Base-by-base conservation (phyloP, 2,797 vertebrate species). In the Anisognathus igniventris region DNA sequence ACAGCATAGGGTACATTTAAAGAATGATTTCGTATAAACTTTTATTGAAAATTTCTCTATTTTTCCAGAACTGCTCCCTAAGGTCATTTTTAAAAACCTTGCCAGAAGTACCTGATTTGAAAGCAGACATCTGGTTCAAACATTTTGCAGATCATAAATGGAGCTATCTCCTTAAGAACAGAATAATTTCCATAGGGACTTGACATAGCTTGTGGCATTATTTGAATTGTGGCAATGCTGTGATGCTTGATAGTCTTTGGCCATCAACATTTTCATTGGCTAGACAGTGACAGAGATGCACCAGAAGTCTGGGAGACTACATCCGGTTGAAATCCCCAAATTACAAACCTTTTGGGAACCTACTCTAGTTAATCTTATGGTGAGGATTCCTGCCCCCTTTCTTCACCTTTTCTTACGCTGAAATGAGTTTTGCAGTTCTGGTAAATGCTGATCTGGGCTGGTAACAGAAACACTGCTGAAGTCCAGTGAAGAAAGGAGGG, bases 101-200 rank as follows among this genome's bases (percentile, higher is more conserved):
- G 62, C 68, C 86, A 85, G 92, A 96, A 96, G 71, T 60, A 95
- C 76, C 78, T 96, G 76, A 90, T 92, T 93, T 94, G 67, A 97
- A 72, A 86, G 78, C 35, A 93, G 82, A 90, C 42, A 72, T 95
- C 71, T 92, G 72, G 92, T 96, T 88, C 57, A 82, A 96, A 81
- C 21, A 54, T 93, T 97, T 96, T 95, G 30, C 67, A 96, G 54
- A 48, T 94, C 90, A 77, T 86, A 96, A 95, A 88, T 71, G 90
- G 78, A 89, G 11, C 33, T 82, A 50, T 47, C 13, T 54, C 48
- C 50, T 66, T 62, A 82, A 73, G 81, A 50, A 62, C 44, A 28
- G 85, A 81, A 71, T 91, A 0, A 58, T 85, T 92, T 94, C 66
- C 68, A 45, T 12, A 67, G 35, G 31, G 51, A 45, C 23, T 86